Percentiles rank a stretch among this genome's conserved stretches.
phyloP scores from a whole-genome alignment of 2,797 vertebrate species.

The Cossypha dichroa region DNA sequence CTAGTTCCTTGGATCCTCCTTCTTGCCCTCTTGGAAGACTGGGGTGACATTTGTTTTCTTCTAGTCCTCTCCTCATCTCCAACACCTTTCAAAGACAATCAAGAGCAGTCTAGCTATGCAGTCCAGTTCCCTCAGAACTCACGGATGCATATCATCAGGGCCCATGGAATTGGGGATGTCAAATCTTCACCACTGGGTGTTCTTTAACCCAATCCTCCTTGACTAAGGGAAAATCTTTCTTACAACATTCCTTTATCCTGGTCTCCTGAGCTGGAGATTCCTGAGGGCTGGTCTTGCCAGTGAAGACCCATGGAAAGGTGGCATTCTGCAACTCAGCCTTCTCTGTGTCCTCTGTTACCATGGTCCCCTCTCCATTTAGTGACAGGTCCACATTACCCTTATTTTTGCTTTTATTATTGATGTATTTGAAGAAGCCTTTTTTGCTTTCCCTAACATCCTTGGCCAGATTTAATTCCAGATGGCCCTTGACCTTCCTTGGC shows the following conservation, averaged over 20 bases:
- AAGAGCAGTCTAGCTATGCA: background rate
- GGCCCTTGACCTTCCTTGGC: background rate
- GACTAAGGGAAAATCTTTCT: background rate
- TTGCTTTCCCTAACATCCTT: background rate
- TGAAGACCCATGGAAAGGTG: background rate
- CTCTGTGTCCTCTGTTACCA: background rate
- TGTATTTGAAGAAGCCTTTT: background rate
- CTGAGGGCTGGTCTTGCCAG: background rate
- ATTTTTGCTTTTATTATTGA: background rate
- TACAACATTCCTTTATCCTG: background rate
- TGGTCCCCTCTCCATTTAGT: accelerated
- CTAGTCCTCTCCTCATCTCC: background rate
- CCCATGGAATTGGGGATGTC: background rate
- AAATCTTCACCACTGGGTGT: background rate
- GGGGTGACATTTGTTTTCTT: background rate
- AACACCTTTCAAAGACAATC: background rate
- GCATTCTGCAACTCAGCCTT: background rate
- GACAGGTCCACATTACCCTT: background rate
- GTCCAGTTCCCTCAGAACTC: background rate
- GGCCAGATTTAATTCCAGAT: background rate
- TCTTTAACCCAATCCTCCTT: background rate
- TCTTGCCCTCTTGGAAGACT: background rate
- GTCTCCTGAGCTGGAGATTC: background rate
- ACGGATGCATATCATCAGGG: no score
- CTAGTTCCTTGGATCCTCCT: background rate